Evolutionary conservation across 2,113 vertebrate genomes (phyloP).

Genomic region (Alethe castanea): DNA sequence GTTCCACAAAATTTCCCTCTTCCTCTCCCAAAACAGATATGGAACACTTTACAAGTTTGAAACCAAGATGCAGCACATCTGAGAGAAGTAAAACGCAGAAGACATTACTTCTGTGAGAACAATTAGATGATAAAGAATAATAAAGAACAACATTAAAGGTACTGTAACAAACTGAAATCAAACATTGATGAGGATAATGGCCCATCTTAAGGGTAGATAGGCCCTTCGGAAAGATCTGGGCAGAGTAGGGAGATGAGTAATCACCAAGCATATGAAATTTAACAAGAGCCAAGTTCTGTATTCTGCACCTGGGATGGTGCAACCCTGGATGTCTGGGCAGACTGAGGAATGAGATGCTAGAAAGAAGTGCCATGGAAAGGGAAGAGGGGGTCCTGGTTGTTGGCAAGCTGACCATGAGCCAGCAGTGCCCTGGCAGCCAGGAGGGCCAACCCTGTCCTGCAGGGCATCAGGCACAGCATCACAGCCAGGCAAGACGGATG

Average conservation of each 20-base stretch:
- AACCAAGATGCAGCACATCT: background rate
- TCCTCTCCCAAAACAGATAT: background rate
- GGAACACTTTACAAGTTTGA: background rate
- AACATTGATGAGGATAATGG: background rate
- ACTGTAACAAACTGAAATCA: background rate
- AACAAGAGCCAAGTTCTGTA: background rate
- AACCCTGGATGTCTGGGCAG: background rate
- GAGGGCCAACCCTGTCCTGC: accelerated
- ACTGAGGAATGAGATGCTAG: accelerated
- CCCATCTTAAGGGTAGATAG: background rate
- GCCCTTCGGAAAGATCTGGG: background rate
- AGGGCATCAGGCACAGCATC: background rate
- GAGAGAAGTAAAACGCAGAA: background rate
- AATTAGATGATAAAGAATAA: background rate
- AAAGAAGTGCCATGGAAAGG: background rate
- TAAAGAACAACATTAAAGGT: background rate
- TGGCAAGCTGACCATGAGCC: background rate
- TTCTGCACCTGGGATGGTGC: background rate
- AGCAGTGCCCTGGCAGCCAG: background rate
- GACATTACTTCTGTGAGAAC: background rate
- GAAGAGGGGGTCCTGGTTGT: accelerated
- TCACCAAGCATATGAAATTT: background rate
- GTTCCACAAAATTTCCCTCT: background rate
- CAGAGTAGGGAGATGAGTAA: background rate
- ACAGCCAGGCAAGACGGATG: accelerated